Base-by-base conservation (phyloP, 2,113 vertebrate species). In the Eurystomus gularis region DNA sequence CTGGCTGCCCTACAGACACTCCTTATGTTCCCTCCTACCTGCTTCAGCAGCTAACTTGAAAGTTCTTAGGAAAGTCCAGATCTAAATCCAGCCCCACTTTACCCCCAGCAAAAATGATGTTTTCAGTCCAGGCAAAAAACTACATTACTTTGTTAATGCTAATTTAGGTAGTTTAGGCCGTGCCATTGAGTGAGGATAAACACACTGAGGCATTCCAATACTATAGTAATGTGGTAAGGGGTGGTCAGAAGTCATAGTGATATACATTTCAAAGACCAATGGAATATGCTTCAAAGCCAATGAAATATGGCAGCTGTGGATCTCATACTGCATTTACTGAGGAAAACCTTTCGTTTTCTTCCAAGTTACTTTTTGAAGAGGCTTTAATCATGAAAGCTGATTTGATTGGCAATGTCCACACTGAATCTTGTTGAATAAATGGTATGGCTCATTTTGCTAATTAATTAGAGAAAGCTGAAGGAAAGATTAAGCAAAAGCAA, bases 401-500 rank as follows among this genome's bases (percentile, higher is more conserved):
- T 84, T 82, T 76, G 79, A 73, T 81, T 94, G 79, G 77, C 90
- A 91, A n/a, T 70, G 60, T 90, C 52, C 51, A 81, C 76, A 84
- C 2, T 71, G 49, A 92, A 68, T 88, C 68, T 88, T 58, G 66
- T 70, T 83, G 87, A 96, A 92, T 92, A 94, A 94, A 96, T 20
- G 79, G 69, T 54, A 71, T 76, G 62, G 62, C 26, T 76, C 70
- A 82, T 84, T 91, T 52, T 2, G 3, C 23, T 68, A 91, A 96
- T 96, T 70, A 94, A 90, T 82, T 81, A 66, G 52, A 88, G 40
- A 46, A 93, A 60, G 61, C 76, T 69, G 66, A 94, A 94, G 66
- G 81, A 93, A 92, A 93, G 88, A 82, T 93, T 87, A 88, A 95
- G 86, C 49, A 91, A 91, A 95, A 62, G 77, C 52, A 90, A 88